Conservation (phyloP, 2,797 vertebrate species). For the Hydrolagus colliei region DNA sequence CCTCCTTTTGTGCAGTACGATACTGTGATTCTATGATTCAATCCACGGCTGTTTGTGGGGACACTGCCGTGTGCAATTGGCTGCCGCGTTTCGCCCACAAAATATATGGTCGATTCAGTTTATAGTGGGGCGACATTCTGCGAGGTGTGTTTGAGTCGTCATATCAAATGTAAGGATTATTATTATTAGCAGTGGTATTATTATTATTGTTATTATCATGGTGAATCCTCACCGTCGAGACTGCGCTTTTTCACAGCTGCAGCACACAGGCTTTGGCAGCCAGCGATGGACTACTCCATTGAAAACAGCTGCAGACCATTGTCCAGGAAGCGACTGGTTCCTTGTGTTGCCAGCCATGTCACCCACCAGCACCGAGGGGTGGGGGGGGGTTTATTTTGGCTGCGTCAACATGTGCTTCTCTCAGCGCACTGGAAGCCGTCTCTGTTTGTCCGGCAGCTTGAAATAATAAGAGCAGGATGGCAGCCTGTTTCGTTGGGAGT, state of each 20-base stretch:
- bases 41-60: too few species aligned
- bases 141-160: too few species aligned
- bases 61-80: too few species aligned
- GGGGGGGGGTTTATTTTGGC: conserved; percentile 36
- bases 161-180: too few species aligned
- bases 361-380: conserved; percentile 28
- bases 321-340: conserved; percentile 39
- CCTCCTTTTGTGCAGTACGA: too few species aligned
- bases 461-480: conserved; percentile 33
- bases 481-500: conserved; percentile 23
- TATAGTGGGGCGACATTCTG: too few species aligned
- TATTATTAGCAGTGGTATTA: too few species aligned
- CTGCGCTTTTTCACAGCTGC: conserved; percentile 34
- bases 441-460: conserved; percentile 36
- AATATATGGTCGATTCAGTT: too few species aligned
- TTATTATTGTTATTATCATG: too few species aligned
- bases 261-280: conserved; percentile 34
- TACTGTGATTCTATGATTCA: too few species aligned
- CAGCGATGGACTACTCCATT: conserved; percentile 34
- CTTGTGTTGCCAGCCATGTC: conserved; percentile 32
- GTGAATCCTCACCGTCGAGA: not conserved
- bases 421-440: conserved; percentile 34
- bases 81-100: too few species aligned
- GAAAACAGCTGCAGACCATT: conserved; percentile 34
- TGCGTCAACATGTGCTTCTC: conserved; percentile 37